Conservation (phyloP, 2,888 invertebrate genomes). For the Erebia epiphron region DNA sequence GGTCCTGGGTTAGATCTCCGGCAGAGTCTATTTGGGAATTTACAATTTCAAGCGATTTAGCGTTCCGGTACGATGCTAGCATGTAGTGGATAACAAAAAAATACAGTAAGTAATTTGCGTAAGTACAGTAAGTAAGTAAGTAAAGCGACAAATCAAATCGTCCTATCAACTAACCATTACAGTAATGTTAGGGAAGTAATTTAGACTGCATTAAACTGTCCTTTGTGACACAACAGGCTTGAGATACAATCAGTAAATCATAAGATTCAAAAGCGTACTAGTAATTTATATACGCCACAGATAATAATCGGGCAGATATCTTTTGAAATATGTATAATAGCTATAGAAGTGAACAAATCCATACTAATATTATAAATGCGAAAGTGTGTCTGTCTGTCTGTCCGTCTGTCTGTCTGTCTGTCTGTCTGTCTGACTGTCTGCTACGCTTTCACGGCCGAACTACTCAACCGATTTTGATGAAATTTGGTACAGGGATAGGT, state of each 20-base stretch:
- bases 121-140: conserved; percentile 23
- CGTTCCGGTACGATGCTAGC: too few relatives aligned
- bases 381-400: too few relatives aligned
- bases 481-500: too few relatives aligned
- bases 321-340: conserved; percentile 27
- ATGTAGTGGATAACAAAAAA: too few relatives aligned
- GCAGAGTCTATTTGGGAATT: too few relatives aligned
- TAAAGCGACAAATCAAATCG: conserved; percentile 46
- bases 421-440: too few relatives aligned
- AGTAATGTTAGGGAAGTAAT: conserved; percentile 44
- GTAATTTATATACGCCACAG: conserved; percentile 37
- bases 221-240: conserved; percentile 36
- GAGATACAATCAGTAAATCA: conserved; percentile 40
- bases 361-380: too few relatives aligned
- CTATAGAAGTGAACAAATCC: conserved; percentile 9
- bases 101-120: conserved; percentile 33
- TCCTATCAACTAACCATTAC: conserved; percentile 41
- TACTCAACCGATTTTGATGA: too few relatives aligned
- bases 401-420: too few relatives aligned
- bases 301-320: conserved; percentile 34
- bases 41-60: too few relatives aligned
- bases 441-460: too few relatives aligned
- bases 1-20: too few relatives aligned
- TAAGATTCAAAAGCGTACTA: conserved; percentile 37
- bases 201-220: conserved; percentile 44